Conservation (phyloP, 2,113 vertebrate species). For the Micromys minutus region DNA sequence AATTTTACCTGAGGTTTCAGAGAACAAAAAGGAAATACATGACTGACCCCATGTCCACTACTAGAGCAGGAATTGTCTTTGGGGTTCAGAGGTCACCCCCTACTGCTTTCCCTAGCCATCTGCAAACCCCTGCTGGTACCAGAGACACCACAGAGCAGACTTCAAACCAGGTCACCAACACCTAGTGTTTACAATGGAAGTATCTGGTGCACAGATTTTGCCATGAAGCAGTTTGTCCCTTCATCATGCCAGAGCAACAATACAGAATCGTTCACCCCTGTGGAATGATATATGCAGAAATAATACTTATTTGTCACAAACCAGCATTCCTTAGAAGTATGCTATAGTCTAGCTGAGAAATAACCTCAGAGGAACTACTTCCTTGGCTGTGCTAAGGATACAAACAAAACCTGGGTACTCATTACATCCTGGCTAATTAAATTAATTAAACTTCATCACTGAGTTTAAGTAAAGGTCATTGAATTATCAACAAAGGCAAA, state of each 20-base stretch:
- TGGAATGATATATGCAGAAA: not conserved
- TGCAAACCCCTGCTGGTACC: not conserved
- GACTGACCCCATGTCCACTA: conserved; percentile 13
- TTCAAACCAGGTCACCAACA: not conserved
- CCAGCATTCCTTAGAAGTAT: not conserved
- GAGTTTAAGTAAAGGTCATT: conserved; percentile 29
- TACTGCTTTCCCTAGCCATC: not conserved
- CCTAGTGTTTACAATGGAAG: not conserved
- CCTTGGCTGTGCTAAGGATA: not conserved
- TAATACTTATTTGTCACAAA: not conserved
- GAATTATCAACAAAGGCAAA: conserved; percentile 43
- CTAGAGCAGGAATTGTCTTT: not conserved
- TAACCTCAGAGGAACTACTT: conserved; percentile 11
- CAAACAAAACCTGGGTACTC: not conserved
- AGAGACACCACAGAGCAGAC: not conserved
- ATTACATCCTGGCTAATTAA: not conserved
- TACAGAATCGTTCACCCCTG: not conserved
- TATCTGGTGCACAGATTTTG: not conserved
- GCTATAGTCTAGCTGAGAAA: not conserved
- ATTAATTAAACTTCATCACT: conserved; percentile 35
- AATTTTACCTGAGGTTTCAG: conserved; percentile 55
- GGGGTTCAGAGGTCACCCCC: conserved; percentile 12
- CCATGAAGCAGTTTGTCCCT: not conserved
- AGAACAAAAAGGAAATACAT: conserved; percentile 24
- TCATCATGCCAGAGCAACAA: not conserved